Base-by-base conservation (phyloP, 2,888 invertebrate species). In the Strigamia transsilvanica region DNA sequence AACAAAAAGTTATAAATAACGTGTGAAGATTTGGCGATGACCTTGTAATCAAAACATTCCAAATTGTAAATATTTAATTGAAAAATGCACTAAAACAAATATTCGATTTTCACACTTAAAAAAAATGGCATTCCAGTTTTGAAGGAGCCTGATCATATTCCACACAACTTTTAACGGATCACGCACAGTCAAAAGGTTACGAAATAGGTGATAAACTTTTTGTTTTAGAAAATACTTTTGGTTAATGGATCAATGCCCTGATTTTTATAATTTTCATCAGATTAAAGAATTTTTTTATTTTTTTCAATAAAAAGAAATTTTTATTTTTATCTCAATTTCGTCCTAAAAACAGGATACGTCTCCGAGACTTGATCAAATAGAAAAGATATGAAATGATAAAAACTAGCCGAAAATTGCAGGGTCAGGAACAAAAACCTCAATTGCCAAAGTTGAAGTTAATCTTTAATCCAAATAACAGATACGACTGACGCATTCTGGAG, bases 151-250 rank as follows among this genome's bases (percentile, higher is more conserved):
- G 73, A 73, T 73, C 73, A 73, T 9, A 27, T 73, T 73, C 23
- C 73, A 15, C 27, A 27, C 32, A 73, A 27, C 13, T n/a, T 73
- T 27, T 32, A 23, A 32, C 73, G 73, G 73, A 73, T 73, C 73
- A 73, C 73, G 73, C 73, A 27, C 73, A n/a, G 73, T 73, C 73
- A 73, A 73, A 73, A 73, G 73, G 73, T 73, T 27, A 73, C 5
- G 32, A 73, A 73, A 73, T 73, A 21, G 61, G n/a, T 23, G 15
- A 21, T 61, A 61, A 23, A 61, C 3, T 27, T 27, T 61, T 61
- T 12, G 2, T 21, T n/a, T 18, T 12, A 61, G 21, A 61, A 73
- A 32, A 13, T 27, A 2, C 12, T 12, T 73, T 32, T 27, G 4
- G 73, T 32, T 73, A 27, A 73, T 73, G 73, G 32, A 73, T 73